Conservation (phyloP, 2,888 invertebrate species). For the Melangyna quadrimaculata region DNA sequence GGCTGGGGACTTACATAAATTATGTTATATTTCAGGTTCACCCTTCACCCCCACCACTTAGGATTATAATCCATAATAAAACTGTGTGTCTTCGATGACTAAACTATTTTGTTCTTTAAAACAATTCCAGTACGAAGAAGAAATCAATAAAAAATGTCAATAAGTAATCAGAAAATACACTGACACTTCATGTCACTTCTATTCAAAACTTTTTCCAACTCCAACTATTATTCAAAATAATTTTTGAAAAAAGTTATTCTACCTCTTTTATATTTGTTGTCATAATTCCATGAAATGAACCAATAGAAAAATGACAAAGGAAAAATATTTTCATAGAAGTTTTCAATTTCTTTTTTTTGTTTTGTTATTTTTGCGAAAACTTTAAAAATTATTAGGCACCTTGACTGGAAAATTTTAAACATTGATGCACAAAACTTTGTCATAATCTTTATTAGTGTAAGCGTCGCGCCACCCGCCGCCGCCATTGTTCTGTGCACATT, state of each 20-base stretch:
- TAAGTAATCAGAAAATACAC: not conserved
- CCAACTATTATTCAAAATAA: constrained; percentile 19
- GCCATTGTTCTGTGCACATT: constrained; percentile 4
- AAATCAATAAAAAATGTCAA: not conserved
- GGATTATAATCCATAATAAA: no score
- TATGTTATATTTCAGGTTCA: no score
- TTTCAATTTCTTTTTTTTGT: not conserved
- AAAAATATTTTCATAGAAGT: constrained; percentile 30
- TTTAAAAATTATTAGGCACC: constrained; percentile 44
- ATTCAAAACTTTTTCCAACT: constrained; percentile 21
- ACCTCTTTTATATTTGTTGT: constrained; percentile 16
- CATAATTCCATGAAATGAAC: constrained; percentile 37
- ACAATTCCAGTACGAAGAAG: no score
- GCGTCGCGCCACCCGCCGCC: no score
- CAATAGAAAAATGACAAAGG: constrained; percentile 21
- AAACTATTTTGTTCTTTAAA: no score
- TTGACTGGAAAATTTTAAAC: constrained; percentile 34
- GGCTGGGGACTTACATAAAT: no score
- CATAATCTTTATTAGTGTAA: not conserved
- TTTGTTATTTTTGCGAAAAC: not conserved
- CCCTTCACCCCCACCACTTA: no score
- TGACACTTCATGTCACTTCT: not conserved
- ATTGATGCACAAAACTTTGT: constrained; percentile 44
- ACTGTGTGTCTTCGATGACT: no score
- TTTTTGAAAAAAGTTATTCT: constrained; percentile 22